Percentiles rank a stretch among this genome's conserved stretches.
These are phyloP conservation scores for Hypomecis atomaria DNA, from an alignment of 2,888 invertebrate genomes.

Conservation along the genomic window DNA sequence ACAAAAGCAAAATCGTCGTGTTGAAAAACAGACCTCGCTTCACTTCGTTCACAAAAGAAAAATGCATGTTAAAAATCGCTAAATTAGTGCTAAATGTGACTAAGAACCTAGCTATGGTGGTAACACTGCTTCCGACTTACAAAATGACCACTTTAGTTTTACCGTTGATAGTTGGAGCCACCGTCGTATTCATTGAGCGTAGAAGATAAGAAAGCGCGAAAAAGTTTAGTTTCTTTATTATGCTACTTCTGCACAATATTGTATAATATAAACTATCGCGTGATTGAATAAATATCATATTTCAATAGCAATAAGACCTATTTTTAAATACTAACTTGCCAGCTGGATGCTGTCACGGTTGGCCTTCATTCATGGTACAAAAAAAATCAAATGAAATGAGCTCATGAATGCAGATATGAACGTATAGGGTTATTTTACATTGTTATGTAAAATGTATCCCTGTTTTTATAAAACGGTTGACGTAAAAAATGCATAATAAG, in stretches of 20 bases:
- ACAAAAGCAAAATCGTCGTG: too few relatives aligned
- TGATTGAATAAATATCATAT: slow-evolving; percentile 7
- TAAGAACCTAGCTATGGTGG: too few relatives aligned
- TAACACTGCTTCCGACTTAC: neutral
- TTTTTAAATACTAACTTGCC: neutral
- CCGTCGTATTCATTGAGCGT: neutral
- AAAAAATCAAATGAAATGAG: slow-evolving; percentile 53
- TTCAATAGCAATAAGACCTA: neutral
- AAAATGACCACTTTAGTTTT: neutral
- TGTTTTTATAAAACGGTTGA: slow-evolving; percentile 46
- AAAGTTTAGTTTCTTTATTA: neutral
- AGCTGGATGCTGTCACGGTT: slow-evolving; percentile 21
- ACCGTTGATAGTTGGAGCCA: neutral
- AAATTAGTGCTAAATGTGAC: too few relatives aligned
- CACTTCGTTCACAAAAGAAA: too few relatives aligned
- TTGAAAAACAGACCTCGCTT: too few relatives aligned
- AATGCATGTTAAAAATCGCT: too few relatives aligned
- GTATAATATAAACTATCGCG: neutral
- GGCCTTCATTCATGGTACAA: slow-evolving; percentile 62
- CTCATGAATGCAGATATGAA: slow-evolving; percentile 61
- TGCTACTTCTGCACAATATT: neutral
- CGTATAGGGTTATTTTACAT: slow-evolving; percentile 68
- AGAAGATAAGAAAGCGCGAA: neutral
- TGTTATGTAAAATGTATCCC: slow-evolving; percentile 45
- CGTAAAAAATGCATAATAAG: slow-evolving; percentile 16